Evolutionary conservation across 2,113 vertebrate genomes (phyloP).

Genomic region (Addax nasomaculatus): DNA sequence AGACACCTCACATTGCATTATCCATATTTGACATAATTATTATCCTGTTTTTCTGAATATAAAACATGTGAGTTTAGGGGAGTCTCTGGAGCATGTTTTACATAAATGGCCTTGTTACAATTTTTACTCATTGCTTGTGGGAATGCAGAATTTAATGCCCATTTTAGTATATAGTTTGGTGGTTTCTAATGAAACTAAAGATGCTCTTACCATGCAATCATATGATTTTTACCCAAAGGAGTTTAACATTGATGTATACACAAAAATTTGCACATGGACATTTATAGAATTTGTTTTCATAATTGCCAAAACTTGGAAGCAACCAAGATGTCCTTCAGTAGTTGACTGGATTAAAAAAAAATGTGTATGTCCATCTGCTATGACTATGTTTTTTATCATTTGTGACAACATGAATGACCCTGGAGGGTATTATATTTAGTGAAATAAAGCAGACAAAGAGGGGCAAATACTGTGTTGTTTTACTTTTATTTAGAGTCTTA

Average conservation of each 20-base stretch:
- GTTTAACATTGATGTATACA: not conserved
- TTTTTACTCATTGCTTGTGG: not conserved
- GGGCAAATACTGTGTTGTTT: not conserved
- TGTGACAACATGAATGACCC: not conserved
- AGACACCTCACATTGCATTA: not conserved
- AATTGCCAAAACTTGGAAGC: not conserved
- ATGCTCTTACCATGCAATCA: not conserved
- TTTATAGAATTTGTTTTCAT: not conserved
- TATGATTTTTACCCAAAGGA: not conserved
- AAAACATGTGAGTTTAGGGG: not conserved
- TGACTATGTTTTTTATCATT: not conserved
- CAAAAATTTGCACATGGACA: not conserved
- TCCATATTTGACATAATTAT: not conserved
- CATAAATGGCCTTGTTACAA: not conserved
- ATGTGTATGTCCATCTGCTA: not conserved
- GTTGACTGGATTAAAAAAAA: not conserved
- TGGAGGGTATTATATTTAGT: not conserved
- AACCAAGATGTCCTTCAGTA: not conserved
- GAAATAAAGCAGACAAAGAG: not conserved
- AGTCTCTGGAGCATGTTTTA: not conserved
- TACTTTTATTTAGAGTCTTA: not conserved
- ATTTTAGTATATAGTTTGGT: not conserved
- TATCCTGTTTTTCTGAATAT: not conserved
- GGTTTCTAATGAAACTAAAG: not conserved
- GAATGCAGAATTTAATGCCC: not conserved